These are phyloP conservation scores for Escarpia spicata DNA, from an alignment of 2,888 invertebrate genomes.

Conservation along the genomic window DNA sequence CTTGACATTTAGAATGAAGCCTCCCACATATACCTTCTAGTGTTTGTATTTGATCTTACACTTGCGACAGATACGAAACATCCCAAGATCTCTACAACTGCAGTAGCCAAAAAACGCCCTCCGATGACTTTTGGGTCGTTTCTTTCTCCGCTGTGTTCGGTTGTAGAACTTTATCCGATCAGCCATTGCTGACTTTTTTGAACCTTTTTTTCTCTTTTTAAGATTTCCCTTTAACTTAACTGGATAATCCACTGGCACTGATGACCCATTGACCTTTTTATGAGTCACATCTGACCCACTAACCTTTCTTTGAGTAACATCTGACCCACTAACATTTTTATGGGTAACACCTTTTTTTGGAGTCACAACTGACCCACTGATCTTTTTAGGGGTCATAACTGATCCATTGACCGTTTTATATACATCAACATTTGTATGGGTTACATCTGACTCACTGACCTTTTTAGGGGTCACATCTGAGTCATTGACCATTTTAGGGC, in stretches of 20 bases:
- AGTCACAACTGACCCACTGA: too few species aligned
- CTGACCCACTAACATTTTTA: too few species aligned
- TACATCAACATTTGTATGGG: too few species aligned
- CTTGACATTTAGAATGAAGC: not conserved
- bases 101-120: conserved; percentile 29
- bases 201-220: not conserved
- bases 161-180: not conserved
- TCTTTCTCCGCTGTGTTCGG: not conserved
- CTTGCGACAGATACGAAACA: conserved; percentile 33
- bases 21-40: not conserved
- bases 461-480: too few species aligned
- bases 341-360: too few species aligned
- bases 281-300: too few species aligned
- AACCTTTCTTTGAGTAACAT: too few species aligned
- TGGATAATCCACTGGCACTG: not conserved
- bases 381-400: too few species aligned
- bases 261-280: too few species aligned
- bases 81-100: conserved; percentile 33
- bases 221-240: not conserved
- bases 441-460: too few species aligned
- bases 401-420: too few species aligned
- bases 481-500: too few species aligned
- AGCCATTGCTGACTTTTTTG: not conserved
- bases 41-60: conserved; percentile 20
- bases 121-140: not conserved